A percentile compares a stretch with the other conserved stretches of the same genome.
These are phyloP conservation scores for Atta colombica DNA, from an alignment of 1,140 invertebrate genomes.

Conservation along the genomic window DNA sequence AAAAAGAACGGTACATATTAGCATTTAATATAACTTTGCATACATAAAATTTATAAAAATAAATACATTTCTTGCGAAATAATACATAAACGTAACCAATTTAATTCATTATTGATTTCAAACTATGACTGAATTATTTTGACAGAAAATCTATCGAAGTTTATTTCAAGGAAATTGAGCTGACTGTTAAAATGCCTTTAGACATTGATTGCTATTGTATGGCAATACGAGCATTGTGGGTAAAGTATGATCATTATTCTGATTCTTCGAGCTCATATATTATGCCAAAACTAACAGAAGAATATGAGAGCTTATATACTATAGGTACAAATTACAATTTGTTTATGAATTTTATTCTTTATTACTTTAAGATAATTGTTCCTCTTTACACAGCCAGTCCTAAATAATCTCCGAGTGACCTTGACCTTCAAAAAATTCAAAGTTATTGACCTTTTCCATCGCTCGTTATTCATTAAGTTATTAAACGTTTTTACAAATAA, in stretches of 20 bases:
- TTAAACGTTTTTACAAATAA: no score
- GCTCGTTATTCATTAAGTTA: no score
- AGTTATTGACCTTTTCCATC: no score
- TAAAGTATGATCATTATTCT: slow-evolving; percentile 88
- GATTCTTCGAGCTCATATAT: slow-evolving; percentile 82
- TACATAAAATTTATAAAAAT: background rate
- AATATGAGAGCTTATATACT: slow-evolving; percentile 69
- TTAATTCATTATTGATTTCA: background rate
- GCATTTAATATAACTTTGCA: background rate
- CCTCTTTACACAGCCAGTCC: no score
- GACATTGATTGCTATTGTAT: slow-evolving; percentile 87
- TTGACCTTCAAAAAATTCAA: no score
- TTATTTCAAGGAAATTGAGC: slow-evolving; percentile 87
- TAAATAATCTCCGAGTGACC: no score
- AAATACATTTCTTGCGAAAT: background rate
- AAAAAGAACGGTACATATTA: slow-evolving; percentile 79
- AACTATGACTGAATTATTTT: background rate
- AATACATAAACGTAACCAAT: background rate
- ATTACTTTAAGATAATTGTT: no score
- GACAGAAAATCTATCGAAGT: slow-evolving; percentile 86
- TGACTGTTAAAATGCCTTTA: slow-evolving; percentile 88
- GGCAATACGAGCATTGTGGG: slow-evolving; percentile 88
- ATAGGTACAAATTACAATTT: slow-evolving; percentile 70
- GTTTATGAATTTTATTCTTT: background rate
- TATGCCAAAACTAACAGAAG: slow-evolving; percentile 76